Evolutionary conservation across 2,888 invertebrate genomes (phyloP).

Genomic region (Idaea biselata): DNA sequence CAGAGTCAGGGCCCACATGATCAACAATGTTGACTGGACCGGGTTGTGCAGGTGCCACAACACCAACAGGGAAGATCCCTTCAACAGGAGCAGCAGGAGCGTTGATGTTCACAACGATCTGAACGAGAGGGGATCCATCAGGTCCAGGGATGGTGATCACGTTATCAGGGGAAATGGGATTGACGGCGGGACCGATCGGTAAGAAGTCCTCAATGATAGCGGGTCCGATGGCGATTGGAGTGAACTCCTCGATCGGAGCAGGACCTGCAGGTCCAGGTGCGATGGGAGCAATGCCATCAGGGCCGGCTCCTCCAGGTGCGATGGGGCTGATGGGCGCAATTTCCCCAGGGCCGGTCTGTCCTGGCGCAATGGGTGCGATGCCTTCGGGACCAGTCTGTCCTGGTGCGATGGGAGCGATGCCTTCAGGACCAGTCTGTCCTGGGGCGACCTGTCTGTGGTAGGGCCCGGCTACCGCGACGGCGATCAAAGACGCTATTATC

Average conservation of each 20-base stretch:
- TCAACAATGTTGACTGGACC: slow-evolving; percentile 22
- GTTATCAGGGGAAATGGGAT: slow-evolving; percentile 13
- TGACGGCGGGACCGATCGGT: slow-evolving; percentile 9
- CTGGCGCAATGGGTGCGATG: slow-evolving; percentile 21
- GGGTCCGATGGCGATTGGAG: slow-evolving; percentile 19
- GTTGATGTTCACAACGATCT: slow-evolving; percentile 48
- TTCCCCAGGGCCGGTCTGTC: slow-evolving; percentile 20
- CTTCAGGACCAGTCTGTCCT: slow-evolving; percentile 22
- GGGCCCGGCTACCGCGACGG: slow-evolving; percentile 42
- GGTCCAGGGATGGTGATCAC: slow-evolving; percentile 20
- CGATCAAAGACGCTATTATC: slow-evolving; percentile 39
- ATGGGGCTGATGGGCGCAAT: slow-evolving; percentile 8
- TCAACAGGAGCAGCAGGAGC: slow-evolving; percentile 23
- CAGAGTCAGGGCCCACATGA: slow-evolving; percentile 10
- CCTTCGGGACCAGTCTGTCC: slow-evolving; percentile 10
- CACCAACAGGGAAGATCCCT: slow-evolving; percentile 17
- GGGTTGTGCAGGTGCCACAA: slow-evolving; percentile 13
- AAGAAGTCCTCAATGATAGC: slow-evolving; percentile 10
- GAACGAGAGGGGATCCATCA: slow-evolving; percentile 34
- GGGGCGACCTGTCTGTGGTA: slow-evolving; percentile 26
- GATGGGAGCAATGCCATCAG: slow-evolving; percentile 6
- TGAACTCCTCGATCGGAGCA: slow-evolving; percentile 15
- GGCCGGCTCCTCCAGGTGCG: slow-evolving; percentile 16
- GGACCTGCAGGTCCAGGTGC: slow-evolving; percentile 27
- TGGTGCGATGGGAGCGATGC: slow-evolving; percentile 15